phyloP scores from a whole-genome alignment of 1,140 invertebrate genomes.

The Harpegnathos saltator region DNA sequence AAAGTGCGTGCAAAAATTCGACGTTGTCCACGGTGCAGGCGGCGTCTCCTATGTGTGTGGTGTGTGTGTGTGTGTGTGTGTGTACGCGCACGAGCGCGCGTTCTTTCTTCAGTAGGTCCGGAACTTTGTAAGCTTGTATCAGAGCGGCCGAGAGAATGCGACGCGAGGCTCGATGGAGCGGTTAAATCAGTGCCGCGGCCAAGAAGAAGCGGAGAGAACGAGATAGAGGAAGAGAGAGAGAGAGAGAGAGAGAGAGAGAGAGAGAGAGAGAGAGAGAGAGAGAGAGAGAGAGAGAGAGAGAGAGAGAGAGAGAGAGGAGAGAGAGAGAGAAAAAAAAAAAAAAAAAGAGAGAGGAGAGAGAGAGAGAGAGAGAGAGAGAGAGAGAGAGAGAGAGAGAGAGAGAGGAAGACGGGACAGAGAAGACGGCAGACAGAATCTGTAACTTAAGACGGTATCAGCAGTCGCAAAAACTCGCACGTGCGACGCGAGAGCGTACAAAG shows the following conservation, averaged over 20 bases:
- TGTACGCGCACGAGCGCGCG: too few relatives aligned
- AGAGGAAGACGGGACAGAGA: too few relatives aligned
- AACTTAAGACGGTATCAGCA: conserved; percentile 49
- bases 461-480: conserved; percentile 26
- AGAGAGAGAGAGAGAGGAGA: background rate
- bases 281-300: background rate
- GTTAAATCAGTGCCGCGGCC: conserved; percentile 36
- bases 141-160: conserved; percentile 7
- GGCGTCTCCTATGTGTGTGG: background rate
- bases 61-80: too few relatives aligned
- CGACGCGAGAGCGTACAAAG: conserved; percentile 53
- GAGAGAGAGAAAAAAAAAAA: too few relatives aligned
- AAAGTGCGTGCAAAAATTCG: conserved; percentile 14
- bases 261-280: too few relatives aligned
- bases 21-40: background rate
- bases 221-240: conserved; percentile 8
- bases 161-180: conserved; percentile 9
- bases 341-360: background rate
- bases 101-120: conserved; percentile 10
- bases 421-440: conserved; percentile 56
- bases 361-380: background rate
- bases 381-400: background rate
- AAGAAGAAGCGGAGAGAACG: conserved; percentile 1
- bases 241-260: background rate
- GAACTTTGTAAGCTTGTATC: conserved; percentile 37